A percentile compares a stretch with the other conserved stretches of the same genome.
Evolutionary conservation across 2,888 invertebrate species (phyloP).

Genomic region (Dexiosoma caninum): DNA sequence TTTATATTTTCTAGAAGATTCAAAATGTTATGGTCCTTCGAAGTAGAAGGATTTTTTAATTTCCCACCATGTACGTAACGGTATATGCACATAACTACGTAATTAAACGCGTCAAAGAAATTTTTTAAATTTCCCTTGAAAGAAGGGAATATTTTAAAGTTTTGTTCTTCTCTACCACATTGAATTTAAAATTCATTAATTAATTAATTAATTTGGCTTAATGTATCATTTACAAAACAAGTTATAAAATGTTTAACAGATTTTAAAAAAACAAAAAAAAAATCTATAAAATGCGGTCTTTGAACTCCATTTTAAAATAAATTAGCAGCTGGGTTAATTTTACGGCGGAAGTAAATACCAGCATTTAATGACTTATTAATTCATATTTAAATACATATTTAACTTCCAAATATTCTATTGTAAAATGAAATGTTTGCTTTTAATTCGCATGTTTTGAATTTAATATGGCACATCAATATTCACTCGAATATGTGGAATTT

Average conservation of each 20-base stretch:
- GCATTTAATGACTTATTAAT: background rate
- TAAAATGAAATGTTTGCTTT: no score
- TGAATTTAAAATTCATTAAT: no score
- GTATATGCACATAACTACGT: no score
- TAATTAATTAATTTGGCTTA: background rate
- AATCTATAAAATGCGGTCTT: background rate
- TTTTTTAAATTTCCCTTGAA: no score
- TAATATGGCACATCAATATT: background rate
- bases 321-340: background rate
- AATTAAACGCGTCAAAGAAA: no score
- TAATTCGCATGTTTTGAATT: background rate
- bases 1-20: no score
- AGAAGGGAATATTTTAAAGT: no score
- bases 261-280: background rate
- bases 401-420: background rate
- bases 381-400: background rate
- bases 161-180: no score
- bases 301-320: conserved; percentile 4
- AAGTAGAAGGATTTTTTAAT: no score
- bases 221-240: background rate
- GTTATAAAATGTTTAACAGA: background rate
- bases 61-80: no score
- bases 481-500: background rate
- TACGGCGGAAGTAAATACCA: conserved; percentile 14
- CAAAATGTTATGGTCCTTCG: no score